phyloP scores from a whole-genome alignment of 2,797 vertebrate genomes.

The Pseudochromis fuscus region DNA sequence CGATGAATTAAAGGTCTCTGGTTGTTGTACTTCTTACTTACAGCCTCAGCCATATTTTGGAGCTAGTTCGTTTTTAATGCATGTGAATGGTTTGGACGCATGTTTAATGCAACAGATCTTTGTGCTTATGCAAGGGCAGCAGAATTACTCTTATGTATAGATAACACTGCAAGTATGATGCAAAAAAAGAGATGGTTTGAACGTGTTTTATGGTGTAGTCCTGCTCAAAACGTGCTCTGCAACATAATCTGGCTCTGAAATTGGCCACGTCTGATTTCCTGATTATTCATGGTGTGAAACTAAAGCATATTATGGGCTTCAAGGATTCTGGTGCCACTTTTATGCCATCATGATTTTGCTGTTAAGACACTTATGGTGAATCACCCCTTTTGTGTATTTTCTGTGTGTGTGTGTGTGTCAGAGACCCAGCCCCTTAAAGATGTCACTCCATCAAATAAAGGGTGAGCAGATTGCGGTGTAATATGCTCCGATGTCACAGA shows the following conservation, averaged over 20 bases:
- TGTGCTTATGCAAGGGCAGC: not conserved
- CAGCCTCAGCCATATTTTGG: not conserved
- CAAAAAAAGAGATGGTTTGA: constrained; percentile 1
- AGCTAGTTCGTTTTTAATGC: not conserved
- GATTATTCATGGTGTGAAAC: constrained; percentile 27
- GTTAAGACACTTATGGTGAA: not conserved
- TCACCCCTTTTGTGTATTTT: not conserved
- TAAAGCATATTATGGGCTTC: constrained; percentile 1
- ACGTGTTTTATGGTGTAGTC: constrained; percentile 16
- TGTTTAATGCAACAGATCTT: not conserved
- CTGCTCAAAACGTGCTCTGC: not conserved
- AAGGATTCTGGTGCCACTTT: constrained; percentile 8
- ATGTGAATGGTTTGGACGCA: not conserved
- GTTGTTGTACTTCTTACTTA: not conserved
- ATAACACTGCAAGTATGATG: constrained; percentile 10
- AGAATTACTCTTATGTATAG: constrained; percentile 4
- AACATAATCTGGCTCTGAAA: constrained; percentile 25
- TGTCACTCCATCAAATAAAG: constrained; percentile 37
- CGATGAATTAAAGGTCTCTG: not conserved
- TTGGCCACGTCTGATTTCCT: constrained; percentile 9
- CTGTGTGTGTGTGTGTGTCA: not conserved
- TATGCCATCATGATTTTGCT: constrained; percentile 2
- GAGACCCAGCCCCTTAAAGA: constrained; percentile 3
- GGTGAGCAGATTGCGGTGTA: constrained; percentile 28
- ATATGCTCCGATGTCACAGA: constrained; percentile 2